Evolutionary conservation across 2,797 vertebrate species (phyloP).

Genomic region (Mus minutoides): DNA sequence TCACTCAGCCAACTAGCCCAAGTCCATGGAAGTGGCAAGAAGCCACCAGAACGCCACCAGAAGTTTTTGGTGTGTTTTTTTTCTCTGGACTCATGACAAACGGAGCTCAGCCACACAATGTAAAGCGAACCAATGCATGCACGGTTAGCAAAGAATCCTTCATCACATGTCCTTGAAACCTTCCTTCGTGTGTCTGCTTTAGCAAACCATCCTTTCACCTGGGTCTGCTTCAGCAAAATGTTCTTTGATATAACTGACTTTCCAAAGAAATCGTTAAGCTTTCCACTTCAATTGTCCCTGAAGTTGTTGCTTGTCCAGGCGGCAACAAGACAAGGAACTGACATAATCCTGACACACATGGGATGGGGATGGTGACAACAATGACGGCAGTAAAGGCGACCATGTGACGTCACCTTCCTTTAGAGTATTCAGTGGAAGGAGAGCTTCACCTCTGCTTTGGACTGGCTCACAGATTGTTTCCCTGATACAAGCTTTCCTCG

Average conservation of each 20-base stretch:
- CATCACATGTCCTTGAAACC: neutral
- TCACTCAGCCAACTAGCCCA: neutral
- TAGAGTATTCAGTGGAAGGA: neutral
- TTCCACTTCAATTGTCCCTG: neutral
- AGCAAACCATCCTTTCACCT: too few species aligned
- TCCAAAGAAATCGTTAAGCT: neutral
- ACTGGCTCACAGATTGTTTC: neutral
- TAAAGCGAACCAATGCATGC: neutral
- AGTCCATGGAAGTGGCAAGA: neutral
- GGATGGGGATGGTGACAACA: neutral
- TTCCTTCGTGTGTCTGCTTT: neutral
- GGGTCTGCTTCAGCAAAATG: neutral
- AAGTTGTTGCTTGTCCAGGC: neutral
- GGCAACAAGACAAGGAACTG: neutral
- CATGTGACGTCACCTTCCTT: neutral
- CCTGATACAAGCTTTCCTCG: neutral
- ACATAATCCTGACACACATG: too few species aligned
- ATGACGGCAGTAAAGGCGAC: neutral
- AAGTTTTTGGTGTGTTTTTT: neutral
- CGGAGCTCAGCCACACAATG: neutral
- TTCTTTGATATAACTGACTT: neutral
- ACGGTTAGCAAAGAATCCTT: neutral
- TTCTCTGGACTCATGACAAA: neutral
- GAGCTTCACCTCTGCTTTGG: neutral
- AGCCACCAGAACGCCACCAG: neutral